Conservation (phyloP, 2,797 vertebrate species). For the Silurus aristotelis region DNA sequence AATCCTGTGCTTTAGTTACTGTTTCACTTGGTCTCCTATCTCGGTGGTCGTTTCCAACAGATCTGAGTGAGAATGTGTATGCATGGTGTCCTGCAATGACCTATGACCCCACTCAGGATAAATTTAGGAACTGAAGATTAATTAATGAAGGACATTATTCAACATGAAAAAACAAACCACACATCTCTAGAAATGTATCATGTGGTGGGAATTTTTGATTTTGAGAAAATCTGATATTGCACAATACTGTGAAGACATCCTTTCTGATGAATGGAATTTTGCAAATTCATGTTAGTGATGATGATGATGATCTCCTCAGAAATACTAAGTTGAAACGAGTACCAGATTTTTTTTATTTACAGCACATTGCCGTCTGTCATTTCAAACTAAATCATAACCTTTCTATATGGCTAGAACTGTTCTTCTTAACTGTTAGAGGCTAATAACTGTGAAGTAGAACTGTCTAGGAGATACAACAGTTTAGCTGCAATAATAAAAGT, state of each 20-base stretch:
- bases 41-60: background rate
- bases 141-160: background rate
- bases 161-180: background rate
- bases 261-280: background rate
- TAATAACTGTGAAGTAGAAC: background rate
- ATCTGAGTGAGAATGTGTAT: background rate
- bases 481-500: background rate
- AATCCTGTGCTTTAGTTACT: background rate
- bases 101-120: background rate
- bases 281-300: background rate
- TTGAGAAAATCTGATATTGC: background rate
- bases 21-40: background rate
- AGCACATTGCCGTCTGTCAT: background rate
- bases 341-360: background rate
- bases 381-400: background rate
- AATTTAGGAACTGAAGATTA: background rate
- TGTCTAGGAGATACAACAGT: background rate
- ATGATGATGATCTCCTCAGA: background rate
- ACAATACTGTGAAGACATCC: background rate
- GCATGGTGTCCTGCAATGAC: background rate
- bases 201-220: background rate
- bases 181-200: background rate
- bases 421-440: background rate
- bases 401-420: background rate
- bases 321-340: background rate